Evolutionary conservation across 2,797 vertebrate species (phyloP), one percentile per base, ranked within the genome.

Genomic region (Antennarius maculatus): DNA sequence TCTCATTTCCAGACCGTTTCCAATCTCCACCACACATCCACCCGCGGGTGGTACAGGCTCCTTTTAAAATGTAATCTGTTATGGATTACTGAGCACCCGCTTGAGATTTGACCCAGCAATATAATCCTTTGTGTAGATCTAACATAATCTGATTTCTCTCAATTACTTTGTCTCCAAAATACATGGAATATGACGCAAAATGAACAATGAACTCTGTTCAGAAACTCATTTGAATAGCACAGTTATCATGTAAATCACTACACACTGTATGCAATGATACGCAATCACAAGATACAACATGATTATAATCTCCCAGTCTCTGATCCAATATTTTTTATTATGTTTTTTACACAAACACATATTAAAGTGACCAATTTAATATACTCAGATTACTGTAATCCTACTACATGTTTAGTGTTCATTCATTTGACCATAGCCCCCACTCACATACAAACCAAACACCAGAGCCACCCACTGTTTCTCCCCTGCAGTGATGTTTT

Each of bases 111-210:
- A 91, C 86, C 85, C 76, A 81, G 89, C 83, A 88, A 78, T 84
- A 86, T 89, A 91, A 90, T 90, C 88, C 88, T 87, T 91, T 90
- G 84, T 90, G 87, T 88, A 88, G 88, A 90, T 88, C 88, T 86
- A 81, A 84, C 86, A 80, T 89, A 89, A 92, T 90, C 87, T 84
- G 86, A 89, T 89, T 91, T 86, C 81, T 88, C 85, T 84, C 86
- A 90, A 86, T 89, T 90, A 87, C 80, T 86, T 86, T 88, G 80
- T 89, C 85, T 85, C 74, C 66, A 77, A 87, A 90, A 79, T 80
- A 86, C 79, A 86, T 53, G 72, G 77, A 82, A 76, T 80, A 79
- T 66, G 77, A 85, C 23, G 62, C 54, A 69, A 88, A 89, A 77
- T 83, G 84, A 86, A 86, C 84, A 87, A 84, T 82, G 74, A 61